Conservation (phyloP, 2,888 invertebrate genomes). For the Nematopogon swammerdamellus region DNA sequence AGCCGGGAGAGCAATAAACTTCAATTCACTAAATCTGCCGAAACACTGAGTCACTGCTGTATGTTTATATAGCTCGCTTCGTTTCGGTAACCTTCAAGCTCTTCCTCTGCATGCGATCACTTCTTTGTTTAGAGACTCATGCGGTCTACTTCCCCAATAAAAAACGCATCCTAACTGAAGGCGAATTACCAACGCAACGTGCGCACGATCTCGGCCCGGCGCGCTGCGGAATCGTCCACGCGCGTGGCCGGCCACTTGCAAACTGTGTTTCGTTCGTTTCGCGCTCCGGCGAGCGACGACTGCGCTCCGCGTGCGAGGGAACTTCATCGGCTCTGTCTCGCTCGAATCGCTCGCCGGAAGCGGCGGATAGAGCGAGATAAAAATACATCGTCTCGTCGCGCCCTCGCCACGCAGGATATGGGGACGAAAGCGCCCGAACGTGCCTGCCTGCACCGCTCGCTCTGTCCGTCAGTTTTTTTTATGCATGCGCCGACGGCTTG, state of each 20-base stretch:
- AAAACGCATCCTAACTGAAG: background rate
- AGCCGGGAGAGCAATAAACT: background rate
- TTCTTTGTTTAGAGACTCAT: background rate
- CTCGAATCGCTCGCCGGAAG: conserved; percentile 23
- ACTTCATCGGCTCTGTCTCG: conserved; percentile 37
- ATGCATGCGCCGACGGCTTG: too few species aligned
- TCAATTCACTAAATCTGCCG: background rate
- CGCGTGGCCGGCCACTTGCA: conserved; percentile 53
- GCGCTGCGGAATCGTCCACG: conserved; percentile 34
- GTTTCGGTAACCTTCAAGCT: background rate
- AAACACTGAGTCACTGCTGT: background rate
- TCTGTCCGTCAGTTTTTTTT: too few species aligned
- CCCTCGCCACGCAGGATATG: too few species aligned
- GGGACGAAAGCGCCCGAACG: conserved; percentile 29
- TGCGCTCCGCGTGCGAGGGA: background rate
- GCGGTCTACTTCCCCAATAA: background rate
- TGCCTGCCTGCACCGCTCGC: too few species aligned
- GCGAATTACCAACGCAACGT: conserved; percentile 6
- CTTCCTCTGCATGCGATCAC: background rate
- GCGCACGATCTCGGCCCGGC: conserved; percentile 32
- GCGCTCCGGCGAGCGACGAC: background rate
- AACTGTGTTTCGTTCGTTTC: conserved; percentile 43
- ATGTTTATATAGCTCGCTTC: background rate
- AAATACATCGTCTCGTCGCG: too few species aligned
- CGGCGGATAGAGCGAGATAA: conserved; percentile 17